Conservation (phyloP, 92 coral and sea anemone species). For the Porites rus region DNA sequence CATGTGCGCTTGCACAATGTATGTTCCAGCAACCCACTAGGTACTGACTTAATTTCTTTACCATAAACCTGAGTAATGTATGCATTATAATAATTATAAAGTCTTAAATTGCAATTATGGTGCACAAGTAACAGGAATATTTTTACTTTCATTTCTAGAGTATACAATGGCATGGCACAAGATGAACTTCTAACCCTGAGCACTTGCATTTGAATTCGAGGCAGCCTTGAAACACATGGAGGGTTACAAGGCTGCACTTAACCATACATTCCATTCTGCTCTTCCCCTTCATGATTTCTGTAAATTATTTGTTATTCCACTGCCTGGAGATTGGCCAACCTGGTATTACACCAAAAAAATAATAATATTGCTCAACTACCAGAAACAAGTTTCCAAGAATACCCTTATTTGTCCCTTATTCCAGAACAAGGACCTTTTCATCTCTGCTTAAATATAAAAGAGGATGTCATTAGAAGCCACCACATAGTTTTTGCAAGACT, state of each 20-base stretch:
- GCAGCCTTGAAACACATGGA: too few species aligned
- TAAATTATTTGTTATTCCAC: too few species aligned
- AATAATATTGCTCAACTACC: neutral
- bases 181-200: too few species aligned
- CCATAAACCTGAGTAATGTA: constrained; percentile 10
- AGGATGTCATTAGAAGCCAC: neutral
- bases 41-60: constrained; percentile 16
- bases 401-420: too few species aligned
- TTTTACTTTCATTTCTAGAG: neutral
- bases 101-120: constrained; percentile 14
- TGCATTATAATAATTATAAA: constrained; percentile 17
- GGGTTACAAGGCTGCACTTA: too few species aligned
- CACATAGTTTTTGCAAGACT: neutral
- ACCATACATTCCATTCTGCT: too few species aligned
- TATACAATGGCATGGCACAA: too few species aligned
- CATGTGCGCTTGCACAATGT: neutral
- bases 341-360: constrained; percentile 6
- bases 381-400: too few species aligned
- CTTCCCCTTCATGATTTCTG: too few species aligned
- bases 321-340: neutral
- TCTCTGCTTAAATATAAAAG: too few species aligned
- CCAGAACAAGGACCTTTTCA: too few species aligned
- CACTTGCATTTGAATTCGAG: too few species aligned
- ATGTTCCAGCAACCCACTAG: constrained; percentile 6
- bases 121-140: constrained; percentile 15